A percentile compares a stretch with the other conserved stretches of the same genome.
Conservation (phyloP, 2,797 vertebrate genomes). For the Aeoliscus strigatus region DNA sequence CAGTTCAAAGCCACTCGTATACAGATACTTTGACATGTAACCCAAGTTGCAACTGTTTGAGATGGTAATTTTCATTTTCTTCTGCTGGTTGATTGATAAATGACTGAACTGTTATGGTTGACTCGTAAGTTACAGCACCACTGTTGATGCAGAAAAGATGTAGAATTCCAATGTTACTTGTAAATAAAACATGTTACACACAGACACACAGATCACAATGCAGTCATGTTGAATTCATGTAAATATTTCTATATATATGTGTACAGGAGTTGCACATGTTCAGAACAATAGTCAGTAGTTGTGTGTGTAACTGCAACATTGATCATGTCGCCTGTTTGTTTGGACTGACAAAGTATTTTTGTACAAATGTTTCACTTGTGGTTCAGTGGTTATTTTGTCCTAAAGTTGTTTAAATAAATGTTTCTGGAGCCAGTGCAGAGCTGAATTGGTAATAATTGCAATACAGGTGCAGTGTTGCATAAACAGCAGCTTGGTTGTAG, state of each 20-base stretch:
- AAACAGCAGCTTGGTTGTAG: slow-evolving; percentile 39
- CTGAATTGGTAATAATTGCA: slow-evolving; percentile 5
- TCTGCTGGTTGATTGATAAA: no score
- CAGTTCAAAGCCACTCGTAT: background rate
- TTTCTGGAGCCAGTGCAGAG: slow-evolving; percentile 13
- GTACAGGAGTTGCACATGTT: slow-evolving; percentile 68
- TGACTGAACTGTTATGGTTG: no score
- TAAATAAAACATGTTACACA: background rate
- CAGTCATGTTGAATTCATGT: slow-evolving; percentile 76
- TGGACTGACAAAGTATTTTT: slow-evolving; percentile 65
- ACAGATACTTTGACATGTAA: background rate
- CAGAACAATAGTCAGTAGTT: slow-evolving; percentile 12
- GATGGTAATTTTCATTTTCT: background rate
- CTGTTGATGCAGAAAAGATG: no score
- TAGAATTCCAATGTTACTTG: background rate
- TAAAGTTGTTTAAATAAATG: slow-evolving; percentile 67
- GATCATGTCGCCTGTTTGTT: slow-evolving; percentile 35
- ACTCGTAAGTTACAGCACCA: no score
- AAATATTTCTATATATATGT: slow-evolving; percentile 74
- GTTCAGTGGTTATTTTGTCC: slow-evolving; percentile 40
- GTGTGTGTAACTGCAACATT: slow-evolving; percentile 39
- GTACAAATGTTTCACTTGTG: slow-evolving; percentile 51
- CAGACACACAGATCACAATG: slow-evolving; percentile 22
- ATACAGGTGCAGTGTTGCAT: slow-evolving; percentile 6
- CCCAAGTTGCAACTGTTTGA: background rate